A percentile compares a stretch with the other conserved stretches of the same genome.
These are phyloP conservation scores for Drosophila chauvacae DNA, from an alignment of 1,140 invertebrate genomes.

Conservation along the genomic window DNA sequence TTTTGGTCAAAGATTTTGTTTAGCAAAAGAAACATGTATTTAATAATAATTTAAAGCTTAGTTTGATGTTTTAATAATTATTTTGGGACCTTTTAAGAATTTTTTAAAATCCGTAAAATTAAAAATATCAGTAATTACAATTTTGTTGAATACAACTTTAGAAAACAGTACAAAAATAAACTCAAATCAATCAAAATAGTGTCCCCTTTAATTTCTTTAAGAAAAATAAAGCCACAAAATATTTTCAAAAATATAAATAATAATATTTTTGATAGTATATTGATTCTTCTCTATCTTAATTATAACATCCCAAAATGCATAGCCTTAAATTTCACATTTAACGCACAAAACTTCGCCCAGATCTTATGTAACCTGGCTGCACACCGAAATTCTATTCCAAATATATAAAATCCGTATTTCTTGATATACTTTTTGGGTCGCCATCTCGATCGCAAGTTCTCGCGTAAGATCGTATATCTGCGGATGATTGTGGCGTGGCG, in stretches of 20 bases:
- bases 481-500: conserved; percentile 16
- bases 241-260: not conserved
- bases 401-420: conserved; percentile 31
- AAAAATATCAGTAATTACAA: not conserved
- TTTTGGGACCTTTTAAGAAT: too few species aligned
- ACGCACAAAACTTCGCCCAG: conserved; percentile 15
- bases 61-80: not conserved
- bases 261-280: not conserved
- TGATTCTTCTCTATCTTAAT: too few species aligned
- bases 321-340: not conserved
- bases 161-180: not conserved
- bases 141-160: not conserved
- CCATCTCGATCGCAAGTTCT: conserved; percentile 22
- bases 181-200: not conserved
- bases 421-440: conserved; percentile 35
- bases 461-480: conserved; percentile 43
- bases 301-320: too few species aligned
- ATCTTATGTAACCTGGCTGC: conserved; percentile 35
- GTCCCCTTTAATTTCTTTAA: not conserved
- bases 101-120: not conserved
- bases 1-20: not conserved
- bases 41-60: not conserved
- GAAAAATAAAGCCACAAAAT: not conserved
- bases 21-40: not conserved
- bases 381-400: conserved; percentile 38